Evolutionary conservation across 2,113 vertebrate genomes (phyloP).

Genomic region (Rhinopithecus roxellana): DNA sequence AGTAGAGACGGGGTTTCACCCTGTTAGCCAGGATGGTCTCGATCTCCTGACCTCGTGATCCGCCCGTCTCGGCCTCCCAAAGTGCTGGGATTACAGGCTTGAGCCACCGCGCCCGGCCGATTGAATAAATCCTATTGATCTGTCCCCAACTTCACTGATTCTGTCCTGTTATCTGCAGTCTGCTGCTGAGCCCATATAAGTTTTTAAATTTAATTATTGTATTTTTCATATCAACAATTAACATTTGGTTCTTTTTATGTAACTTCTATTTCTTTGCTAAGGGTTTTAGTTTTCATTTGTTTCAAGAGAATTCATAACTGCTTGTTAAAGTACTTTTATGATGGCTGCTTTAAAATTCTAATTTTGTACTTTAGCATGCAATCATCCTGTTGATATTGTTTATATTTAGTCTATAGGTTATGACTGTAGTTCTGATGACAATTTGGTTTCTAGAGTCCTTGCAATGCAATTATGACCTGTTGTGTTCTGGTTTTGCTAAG

Average conservation of each 20-base stretch:
- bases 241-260: background rate
- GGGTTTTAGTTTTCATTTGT: background rate
- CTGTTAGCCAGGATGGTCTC: too few relatives aligned
- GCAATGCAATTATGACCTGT: background rate
- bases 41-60: too few relatives aligned
- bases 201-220: background rate
- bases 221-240: background rate
- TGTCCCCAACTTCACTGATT: background rate
- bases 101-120: background rate
- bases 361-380: background rate
- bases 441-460: background rate
- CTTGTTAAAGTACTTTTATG: background rate
- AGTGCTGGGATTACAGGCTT: too few relatives aligned
- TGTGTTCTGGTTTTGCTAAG: background rate
- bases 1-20: too few relatives aligned
- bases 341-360: constrained; percentile 10
- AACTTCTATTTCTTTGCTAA: constrained; percentile 15
- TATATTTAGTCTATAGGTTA: background rate
- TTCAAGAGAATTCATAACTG: background rate
- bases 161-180: background rate
- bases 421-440: background rate
- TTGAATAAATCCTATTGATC: background rate
- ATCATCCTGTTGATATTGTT: background rate
- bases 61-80: too few relatives aligned
- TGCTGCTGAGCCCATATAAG: background rate